These are phyloP conservation scores for Idaea straminata DNA, from an alignment of 2,888 invertebrate genomes.

Conservation along the genomic window DNA sequence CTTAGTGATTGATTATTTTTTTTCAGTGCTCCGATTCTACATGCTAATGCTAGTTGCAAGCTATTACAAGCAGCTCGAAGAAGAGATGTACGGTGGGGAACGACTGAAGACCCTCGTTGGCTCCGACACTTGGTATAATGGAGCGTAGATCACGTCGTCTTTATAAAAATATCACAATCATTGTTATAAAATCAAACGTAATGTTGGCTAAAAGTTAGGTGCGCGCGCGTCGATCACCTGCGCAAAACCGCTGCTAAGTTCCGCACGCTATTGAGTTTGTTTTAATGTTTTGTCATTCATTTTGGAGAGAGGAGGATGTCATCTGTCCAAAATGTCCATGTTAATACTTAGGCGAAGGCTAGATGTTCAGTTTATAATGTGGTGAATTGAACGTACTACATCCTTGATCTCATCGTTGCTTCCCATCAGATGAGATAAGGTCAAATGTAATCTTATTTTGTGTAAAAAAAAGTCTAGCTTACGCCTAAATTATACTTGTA, in stretches of 20 bases:
- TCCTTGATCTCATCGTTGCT: too few species aligned
- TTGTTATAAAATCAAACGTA: neutral
- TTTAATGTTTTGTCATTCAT: too few species aligned
- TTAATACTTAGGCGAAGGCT: too few species aligned
- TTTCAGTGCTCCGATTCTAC: conserved; percentile 65
- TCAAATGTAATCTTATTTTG: too few species aligned
- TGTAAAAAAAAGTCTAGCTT: too few species aligned
- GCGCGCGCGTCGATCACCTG: too few species aligned
- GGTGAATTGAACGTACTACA: too few species aligned
- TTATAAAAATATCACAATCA: neutral
- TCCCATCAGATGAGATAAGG: too few species aligned
- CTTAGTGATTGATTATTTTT: conserved; percentile 8
- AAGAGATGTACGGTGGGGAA: conserved; percentile 46
- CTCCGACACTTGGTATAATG: conserved; percentile 54
- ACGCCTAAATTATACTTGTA: too few species aligned
- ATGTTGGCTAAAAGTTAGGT: neutral
- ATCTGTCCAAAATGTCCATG: too few species aligned
- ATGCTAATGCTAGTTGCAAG: conserved; percentile 68
- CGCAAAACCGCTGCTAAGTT: neutral
- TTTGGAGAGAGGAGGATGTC: too few species aligned
- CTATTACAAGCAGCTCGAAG: conserved; percentile 57
- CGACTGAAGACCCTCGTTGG: conserved; percentile 46
- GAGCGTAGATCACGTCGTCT: conserved; percentile 19
- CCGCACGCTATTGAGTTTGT: neutral
- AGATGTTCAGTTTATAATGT: too few species aligned